Evolutionary conservation across 2,888 invertebrate genomes (phyloP), one percentile per base, ranked within the genome.

Genomic region (Stenichneumon culpator): DNA sequence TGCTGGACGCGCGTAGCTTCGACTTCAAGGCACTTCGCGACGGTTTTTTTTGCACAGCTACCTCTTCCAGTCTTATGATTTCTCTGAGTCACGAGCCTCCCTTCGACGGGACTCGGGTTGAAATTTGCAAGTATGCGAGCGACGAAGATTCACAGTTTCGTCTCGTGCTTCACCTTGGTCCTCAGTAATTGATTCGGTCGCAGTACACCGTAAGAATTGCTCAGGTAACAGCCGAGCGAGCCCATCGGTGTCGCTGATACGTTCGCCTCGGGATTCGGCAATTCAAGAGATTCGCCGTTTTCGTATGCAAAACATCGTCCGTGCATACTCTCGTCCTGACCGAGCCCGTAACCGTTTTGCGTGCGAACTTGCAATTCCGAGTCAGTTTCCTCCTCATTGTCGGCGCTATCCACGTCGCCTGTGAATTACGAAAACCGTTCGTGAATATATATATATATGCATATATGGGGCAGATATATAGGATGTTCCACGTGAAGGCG

Each of bases 381-480:
- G 72, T 94, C 94, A 0, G 93, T 94, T 84, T 94, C 94, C 9
- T 96, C 96, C 91, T 96, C 96, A 88, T 97, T 97, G 87, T 96
- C 97, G 70, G 95, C 96, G 82, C 97, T 97, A 94, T 98, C 97
- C 6, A 97, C 97, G 93, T 97, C 97, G 82, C 97, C 97, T 97
- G 92, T 0, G 11, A 72, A 80, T 28, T 82, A 47, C 25, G 1
- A 36, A 68, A 44, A 57, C 68, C 74, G 14, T 65, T 39, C n/a
- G 36, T 57, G 14, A n/a, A 57, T 44, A 57, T 67, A 75, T 22
- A 44, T 65, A 16, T 11, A 9, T 32, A 22, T 28, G 11, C 0
- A 47, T 50, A 22, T 11, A 73, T 22, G 1, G n/a, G n/a, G n/a
- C 9, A 9, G 9, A 54, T 54, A 19, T 54, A 22, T 39, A 39